A percentile compares a stretch with the other conserved stretches of the same genome.
Conservation (phyloP, 2,797 vertebrate species). For the Podarcis lilfordi region DNA sequence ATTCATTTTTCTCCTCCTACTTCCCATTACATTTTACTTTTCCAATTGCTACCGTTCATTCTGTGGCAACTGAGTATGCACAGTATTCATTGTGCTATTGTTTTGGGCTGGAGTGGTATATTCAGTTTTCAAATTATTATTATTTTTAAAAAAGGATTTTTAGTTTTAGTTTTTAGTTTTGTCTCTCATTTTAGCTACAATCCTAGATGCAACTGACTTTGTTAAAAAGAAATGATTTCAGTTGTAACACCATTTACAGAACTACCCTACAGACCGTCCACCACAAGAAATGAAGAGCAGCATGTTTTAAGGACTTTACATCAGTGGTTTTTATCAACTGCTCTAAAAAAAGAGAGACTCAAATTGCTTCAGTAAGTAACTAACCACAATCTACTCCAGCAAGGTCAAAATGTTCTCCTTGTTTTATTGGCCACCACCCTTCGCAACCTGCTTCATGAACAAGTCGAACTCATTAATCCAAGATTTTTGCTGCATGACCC, state of each 20-base stretch:
- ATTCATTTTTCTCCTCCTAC: neutral
- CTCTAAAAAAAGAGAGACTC: neutral
- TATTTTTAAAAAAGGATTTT: too few relatives aligned
- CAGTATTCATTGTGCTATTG: neutral
- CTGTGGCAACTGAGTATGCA: neutral
- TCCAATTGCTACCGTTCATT: neutral
- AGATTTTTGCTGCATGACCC: constrained; percentile 9
- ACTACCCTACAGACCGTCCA: neutral
- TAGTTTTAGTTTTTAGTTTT: neutral
- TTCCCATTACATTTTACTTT: neutral
- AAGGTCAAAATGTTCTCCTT: neutral
- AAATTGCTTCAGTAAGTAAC: constrained; percentile 6
- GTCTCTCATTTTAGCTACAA: neutral
- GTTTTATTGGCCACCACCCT: constrained; percentile 11
- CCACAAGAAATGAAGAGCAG: neutral
- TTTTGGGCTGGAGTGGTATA: neutral
- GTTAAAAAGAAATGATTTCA: neutral
- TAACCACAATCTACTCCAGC: neutral
- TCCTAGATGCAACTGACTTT: neutral
- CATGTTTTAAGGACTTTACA: neutral
- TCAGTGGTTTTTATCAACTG: neutral
- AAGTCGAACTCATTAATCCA: constrained; percentile 21
- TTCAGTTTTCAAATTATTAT: too few relatives aligned
- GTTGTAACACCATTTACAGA: neutral
- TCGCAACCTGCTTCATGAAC: neutral